These are phyloP conservation scores for Malachius bipustulatus DNA, from an alignment of 2,888 invertebrate genomes.

Conservation along the genomic window DNA sequence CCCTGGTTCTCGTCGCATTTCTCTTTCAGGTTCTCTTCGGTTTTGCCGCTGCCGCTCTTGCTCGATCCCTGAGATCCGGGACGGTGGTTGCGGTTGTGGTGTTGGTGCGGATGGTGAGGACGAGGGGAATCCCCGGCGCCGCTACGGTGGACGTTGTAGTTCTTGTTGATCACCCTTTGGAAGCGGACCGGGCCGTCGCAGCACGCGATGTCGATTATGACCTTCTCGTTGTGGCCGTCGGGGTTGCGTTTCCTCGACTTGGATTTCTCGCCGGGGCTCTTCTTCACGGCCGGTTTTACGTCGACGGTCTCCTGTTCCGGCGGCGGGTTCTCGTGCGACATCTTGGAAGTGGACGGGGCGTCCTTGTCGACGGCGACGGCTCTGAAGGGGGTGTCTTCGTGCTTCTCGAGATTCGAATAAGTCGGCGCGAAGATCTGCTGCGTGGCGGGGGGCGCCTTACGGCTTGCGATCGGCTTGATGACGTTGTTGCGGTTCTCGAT, in stretches of 20 bases:
- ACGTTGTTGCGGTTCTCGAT: slow-evolving; percentile 37
- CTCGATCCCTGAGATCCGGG: slow-evolving; percentile 25
- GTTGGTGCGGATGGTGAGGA: too few species aligned
- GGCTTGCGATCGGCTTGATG: slow-evolving; percentile 47
- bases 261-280: slow-evolving; percentile 13
- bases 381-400: slow-evolving; percentile 32
- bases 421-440: slow-evolving; percentile 25
- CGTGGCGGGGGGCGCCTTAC: slow-evolving; percentile 28
- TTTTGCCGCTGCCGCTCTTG: slow-evolving; percentile 33
- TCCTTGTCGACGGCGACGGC: slow-evolving; percentile 14
- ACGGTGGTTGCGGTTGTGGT: slow-evolving; percentile 22
- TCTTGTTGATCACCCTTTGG: slow-evolving; percentile 72
- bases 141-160: slow-evolving; percentile 45
- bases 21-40: slow-evolving; percentile 35
- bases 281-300: slow-evolving; percentile 15
- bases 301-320: slow-evolving; percentile 11
- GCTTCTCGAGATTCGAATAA: slow-evolving; percentile 26
- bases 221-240: slow-evolving; percentile 36
- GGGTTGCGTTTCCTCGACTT: slow-evolving; percentile 3
- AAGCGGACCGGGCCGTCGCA: slow-evolving; percentile 86
- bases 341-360: slow-evolving; percentile 22
- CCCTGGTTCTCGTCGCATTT: slow-evolving; percentile 33
- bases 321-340: slow-evolving; percentile 7
- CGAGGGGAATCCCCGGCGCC: too few species aligned
- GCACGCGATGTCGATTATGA: slow-evolving; percentile 76